phyloP scores from a whole-genome alignment of 2,888 invertebrate genomes.

The Tillus elongatus region DNA sequence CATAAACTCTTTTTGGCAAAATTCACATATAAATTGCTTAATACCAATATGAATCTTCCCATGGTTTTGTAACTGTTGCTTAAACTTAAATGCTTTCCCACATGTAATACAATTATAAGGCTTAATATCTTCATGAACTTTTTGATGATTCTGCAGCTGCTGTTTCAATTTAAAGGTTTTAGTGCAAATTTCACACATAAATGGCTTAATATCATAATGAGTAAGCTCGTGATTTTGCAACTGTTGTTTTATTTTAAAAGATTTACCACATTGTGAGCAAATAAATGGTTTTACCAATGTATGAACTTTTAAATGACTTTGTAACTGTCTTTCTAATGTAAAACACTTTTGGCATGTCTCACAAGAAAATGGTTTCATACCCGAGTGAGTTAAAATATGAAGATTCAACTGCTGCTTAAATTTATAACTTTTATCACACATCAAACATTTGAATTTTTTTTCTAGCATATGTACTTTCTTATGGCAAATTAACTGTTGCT shows the following conservation, averaged over 20 bases:
- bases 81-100: conserved; percentile 21
- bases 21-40: conserved; percentile 14
- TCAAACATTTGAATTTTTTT: conserved; percentile 18
- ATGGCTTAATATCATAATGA: conserved; percentile 21
- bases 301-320: conserved; percentile 21
- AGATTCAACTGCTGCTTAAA: conserved; percentile 23
- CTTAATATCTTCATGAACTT: conserved; percentile 14
- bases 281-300: conserved; percentile 19
- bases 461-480: conserved; percentile 18
- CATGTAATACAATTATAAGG: conserved; percentile 19
- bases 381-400: conserved; percentile 20
- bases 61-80: conserved; percentile 17
- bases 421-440: conserved; percentile 23
- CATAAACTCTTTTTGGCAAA: conserved; percentile 19
- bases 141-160: conserved; percentile 19
- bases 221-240: conserved; percentile 22
- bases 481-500: conserved; percentile 24
- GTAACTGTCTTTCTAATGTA: conserved; percentile 23
- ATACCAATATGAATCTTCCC: conserved; percentile 13
- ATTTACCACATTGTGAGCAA: conserved; percentile 22
- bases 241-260: conserved; percentile 25
- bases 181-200: conserved; percentile 14
- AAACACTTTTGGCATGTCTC: conserved; percentile 22
- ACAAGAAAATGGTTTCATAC: conserved; percentile 17
- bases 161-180: conserved; percentile 18